Percentiles rank a stretch among this genome's conserved stretches.
Evolutionary conservation across 2,888 invertebrate species (phyloP).

Genomic region (Xylota segnis): DNA sequence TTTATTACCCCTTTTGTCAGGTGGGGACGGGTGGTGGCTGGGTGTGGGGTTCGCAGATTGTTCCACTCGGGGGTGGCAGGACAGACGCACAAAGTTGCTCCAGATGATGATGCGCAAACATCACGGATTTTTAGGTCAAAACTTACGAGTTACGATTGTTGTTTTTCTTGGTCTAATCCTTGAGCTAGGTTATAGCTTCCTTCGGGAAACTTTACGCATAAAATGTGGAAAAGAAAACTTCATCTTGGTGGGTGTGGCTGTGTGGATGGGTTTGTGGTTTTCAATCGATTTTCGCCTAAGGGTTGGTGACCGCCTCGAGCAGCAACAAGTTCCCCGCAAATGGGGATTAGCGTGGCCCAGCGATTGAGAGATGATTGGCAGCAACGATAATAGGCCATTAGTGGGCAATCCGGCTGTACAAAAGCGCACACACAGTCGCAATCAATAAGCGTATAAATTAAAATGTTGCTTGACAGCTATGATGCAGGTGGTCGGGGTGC

Average conservation of each 20-base stretch:
- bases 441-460: slow-evolving; percentile 38
- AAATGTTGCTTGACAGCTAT: slow-evolving; percentile 32
- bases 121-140: slow-evolving; percentile 29
- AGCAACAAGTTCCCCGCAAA: slow-evolving; percentile 51
- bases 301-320: slow-evolving; percentile 13
- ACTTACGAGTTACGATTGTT: slow-evolving; percentile 30
- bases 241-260: background rate
- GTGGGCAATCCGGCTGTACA: slow-evolving; percentile 39
- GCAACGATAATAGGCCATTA: slow-evolving; percentile 48
- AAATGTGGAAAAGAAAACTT: background rate
- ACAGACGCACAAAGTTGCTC: slow-evolving; percentile 1
- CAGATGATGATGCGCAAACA: slow-evolving; percentile 40
- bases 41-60: slow-evolving; percentile 29
- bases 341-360: slow-evolving; percentile 5
- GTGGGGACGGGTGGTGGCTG: background rate
- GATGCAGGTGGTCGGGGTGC: background rate
- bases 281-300: slow-evolving; percentile 2
- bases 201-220: slow-evolving; percentile 12
- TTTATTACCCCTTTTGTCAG: slow-evolving; percentile 40
- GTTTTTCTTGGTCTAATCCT: slow-evolving; percentile 2
- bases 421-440: slow-evolving; percentile 14
- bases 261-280: background rate
- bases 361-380: slow-evolving; percentile 57
- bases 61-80: slow-evolving; percentile 2
- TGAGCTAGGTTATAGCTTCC: slow-evolving; percentile 7